phyloP scores from a whole-genome alignment of 2,888 invertebrate species.

The Andrena minutula region DNA sequence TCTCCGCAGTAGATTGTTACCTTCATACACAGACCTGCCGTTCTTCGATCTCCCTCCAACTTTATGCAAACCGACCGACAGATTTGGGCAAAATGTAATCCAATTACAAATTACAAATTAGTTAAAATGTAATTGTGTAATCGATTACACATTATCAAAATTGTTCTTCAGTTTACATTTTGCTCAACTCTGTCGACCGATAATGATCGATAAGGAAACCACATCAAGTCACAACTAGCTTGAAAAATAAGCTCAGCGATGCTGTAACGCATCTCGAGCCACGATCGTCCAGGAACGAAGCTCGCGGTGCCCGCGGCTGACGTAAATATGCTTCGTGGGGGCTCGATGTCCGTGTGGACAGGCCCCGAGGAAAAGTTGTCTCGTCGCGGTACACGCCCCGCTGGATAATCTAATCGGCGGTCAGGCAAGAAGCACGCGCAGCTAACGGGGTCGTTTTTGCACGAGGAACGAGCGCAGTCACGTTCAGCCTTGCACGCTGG shows the following conservation, averaged over 20 bases:
- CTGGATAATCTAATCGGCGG: conserved; percentile 38
- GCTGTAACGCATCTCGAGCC: neutral
- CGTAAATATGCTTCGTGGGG: conserved; percentile 9
- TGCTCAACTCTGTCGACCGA: no score
- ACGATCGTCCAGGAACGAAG: neutral
- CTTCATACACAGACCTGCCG: no score
- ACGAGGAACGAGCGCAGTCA: conserved; percentile 51
- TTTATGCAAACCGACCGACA: no score
- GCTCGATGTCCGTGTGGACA: conserved; percentile 24
- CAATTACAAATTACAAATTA: no score
- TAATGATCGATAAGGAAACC: neutral
- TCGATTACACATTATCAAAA: no score
- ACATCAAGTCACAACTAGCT: neutral
- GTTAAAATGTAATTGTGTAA: no score
- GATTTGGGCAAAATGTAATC: no score
- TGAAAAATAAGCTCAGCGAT: no score
- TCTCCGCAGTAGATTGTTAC: no score
- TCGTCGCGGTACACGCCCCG: conserved; percentile 37
- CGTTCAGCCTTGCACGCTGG: conserved; percentile 62
- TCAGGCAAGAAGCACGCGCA: neutral
- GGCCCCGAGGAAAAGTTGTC: conserved; percentile 49
- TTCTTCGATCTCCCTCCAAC: no score
- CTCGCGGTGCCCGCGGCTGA: conserved; percentile 6
- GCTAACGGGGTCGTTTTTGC: conserved; percentile 32
- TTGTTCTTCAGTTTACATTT: no score